Evolutionary conservation across 1,140 invertebrate species (phyloP), one percentile per base, ranked within the genome.

Genomic region (Bactericera cockerelli): DNA sequence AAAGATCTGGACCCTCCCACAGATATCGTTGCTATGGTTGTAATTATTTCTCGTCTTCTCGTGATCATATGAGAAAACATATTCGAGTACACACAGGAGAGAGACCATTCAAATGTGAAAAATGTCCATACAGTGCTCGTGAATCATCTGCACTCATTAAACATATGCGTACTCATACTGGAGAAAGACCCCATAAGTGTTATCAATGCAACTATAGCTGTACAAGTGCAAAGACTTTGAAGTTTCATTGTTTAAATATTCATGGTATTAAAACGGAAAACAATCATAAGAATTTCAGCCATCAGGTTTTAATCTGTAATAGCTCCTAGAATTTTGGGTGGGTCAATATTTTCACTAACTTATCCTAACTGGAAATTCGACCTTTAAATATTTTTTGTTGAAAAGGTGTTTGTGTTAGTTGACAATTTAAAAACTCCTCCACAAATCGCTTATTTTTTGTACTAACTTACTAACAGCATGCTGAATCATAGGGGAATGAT

Each of bases 151-250:
- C 42, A 58, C 16, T 65, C 61, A 33, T n/a, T 49, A 21, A 55
- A 59, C 64, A 65, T 57, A 61, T 64, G 53, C 63, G 63, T 55
- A 62, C 62, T 8, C 64, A 65, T 42, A 61, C 60, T 1, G 63
- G 63, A 1, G 59, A 62, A 8, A 65, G 64, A 33, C 61, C 61
- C 16, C 64, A 63, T 26, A 60, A 54, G 4, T 65, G 64, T 36
- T 38, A n/a, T 19, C 42, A 8, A 19, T 49, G 42, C 19, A 22
- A 4, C 3, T 49, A 49, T 49, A 22, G 22, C 19, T 49, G 42
- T n/a, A 49, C 42, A 19, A 49, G 22, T 49, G 4, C n/a, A 4
- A 49, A 49, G 19, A 22, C 3, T 8, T 49, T 49, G 19, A 49
- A 22, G 22, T 16, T 19, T 49, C 42, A 49, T 16, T 6, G n/a